Evolutionary conservation across 2,797 vertebrate species (phyloP), one percentile per base, ranked within the genome.

Genomic region (Ctenochaetus hawaiiensis): DNA sequence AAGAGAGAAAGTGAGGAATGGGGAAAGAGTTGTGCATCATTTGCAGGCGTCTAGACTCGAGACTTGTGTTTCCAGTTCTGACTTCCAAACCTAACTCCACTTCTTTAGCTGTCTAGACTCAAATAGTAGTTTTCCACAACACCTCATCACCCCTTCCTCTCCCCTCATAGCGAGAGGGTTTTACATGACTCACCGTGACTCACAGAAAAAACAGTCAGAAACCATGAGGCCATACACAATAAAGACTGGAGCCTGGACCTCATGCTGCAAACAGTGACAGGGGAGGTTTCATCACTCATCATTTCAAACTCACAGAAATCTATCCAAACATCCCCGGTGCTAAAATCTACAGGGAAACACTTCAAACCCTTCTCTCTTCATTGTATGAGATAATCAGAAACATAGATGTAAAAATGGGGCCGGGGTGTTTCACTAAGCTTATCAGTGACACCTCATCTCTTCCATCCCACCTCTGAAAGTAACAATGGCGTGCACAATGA

Each of bases 81-180:
- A 90, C 85, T 89, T 94, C 90, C 87, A 91, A 89, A 87, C 68
- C 67, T 6, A 81, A 75, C 87, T 90, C 72, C 69, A 86, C 81
- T 91, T 87, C 81, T 91, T 92, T 71, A 81, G 81, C 85, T 82
- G 91, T 92, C 91, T 91, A 89, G 91, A 92, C 89, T 85, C 80
- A 83, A 89, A 87, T 86, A 89, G 88, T 81, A 79, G 86, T 91
- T 93, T 94, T 93, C 92, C 92, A 92, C 91, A 90, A 87, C 92
- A 93, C 91, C 86, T 92, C 91, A 90, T 93, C 86, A 79, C 78
- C 84, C 70, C 84, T 60, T 78, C 82, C 85, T 59, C 73, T 69
- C 74, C 37, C 43, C 72, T 80, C 69, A 72, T 72, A 87, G 89
- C 39, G 70, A 87, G 78, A 87, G 77, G 23, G 65, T 78, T 91